A percentile compares a stretch with the other conserved stretches of the same genome.
phyloP scores from a whole-genome alignment of 2,113 vertebrate genomes.

The Sylvia atricapilla region DNA sequence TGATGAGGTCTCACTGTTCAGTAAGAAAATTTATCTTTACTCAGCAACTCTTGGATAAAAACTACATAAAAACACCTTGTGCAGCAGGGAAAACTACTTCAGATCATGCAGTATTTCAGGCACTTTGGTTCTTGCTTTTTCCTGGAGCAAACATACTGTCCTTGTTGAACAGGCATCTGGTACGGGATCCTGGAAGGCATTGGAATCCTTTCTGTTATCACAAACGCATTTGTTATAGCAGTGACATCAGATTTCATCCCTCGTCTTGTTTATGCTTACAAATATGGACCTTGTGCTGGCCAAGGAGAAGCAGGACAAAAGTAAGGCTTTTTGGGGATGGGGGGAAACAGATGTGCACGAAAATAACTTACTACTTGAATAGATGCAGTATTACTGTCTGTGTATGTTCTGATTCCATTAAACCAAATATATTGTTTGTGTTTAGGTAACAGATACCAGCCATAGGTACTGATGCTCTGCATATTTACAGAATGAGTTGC shows the following conservation, averaged over 20 bases:
- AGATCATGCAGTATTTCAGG: not conserved
- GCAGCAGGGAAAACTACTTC: not conserved
- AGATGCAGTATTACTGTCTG: not conserved
- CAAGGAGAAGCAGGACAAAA: conserved; percentile 87
- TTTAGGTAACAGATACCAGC: not conserved
- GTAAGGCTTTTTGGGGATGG: conserved; percentile 67
- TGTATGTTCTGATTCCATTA: not conserved
- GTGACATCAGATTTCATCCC: conserved; percentile 97
- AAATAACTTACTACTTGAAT: not conserved
- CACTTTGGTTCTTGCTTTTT: not conserved
- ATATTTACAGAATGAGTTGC: not conserved
- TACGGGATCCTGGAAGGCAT: conserved; percentile 94
- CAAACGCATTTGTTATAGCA: conserved; percentile 95
- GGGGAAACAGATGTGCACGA: not conserved
- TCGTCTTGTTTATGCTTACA: conserved; percentile 92
- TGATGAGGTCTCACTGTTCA: not conserved
- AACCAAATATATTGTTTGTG: not conserved
- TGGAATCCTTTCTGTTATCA: conserved; percentile 93
- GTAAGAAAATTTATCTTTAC: not conserved
- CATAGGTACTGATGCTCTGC: not conserved
- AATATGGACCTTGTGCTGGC: conserved; percentile 92
- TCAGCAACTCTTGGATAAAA: not conserved
- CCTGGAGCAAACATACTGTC: conserved; percentile 41
- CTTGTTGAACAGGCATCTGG: conserved; percentile 86
- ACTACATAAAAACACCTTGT: not conserved